A percentile compares a stretch with the other conserved stretches of the same genome.
Conservation (phyloP, 2,113 vertebrate genomes). For the Trichechus manatus region DNA sequence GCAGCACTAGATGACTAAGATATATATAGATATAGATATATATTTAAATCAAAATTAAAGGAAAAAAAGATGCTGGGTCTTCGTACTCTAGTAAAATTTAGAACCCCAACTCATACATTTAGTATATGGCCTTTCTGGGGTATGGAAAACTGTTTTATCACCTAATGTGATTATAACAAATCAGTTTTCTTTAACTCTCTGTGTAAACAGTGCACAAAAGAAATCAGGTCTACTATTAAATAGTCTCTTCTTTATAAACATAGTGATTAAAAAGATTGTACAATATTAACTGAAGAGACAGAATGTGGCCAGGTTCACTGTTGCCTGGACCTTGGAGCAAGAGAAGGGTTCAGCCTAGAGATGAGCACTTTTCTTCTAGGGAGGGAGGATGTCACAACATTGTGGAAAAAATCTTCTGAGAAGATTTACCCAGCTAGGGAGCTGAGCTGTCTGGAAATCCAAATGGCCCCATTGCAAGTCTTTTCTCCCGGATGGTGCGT, state of each 20-base stretch:
- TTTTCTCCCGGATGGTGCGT: conserved; percentile 57
- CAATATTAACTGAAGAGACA: conserved; percentile 21
- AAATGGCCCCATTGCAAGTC: conserved; percentile 69
- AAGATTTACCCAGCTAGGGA: background rate
- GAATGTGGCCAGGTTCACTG: background rate
- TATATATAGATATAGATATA: no score
- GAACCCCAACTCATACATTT: background rate
- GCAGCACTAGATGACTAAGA: no score
- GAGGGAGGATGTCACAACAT: background rate
- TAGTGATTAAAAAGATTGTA: conserved; percentile 50
- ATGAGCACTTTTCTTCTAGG: conserved; percentile 7
- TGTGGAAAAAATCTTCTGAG: background rate
- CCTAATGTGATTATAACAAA: background rate
- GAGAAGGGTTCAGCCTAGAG: conserved; percentile 13
- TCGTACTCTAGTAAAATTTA: conserved; percentile 43
- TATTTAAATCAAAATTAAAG: background rate
- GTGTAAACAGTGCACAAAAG: conserved; percentile 10
- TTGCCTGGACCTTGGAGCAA: background rate
- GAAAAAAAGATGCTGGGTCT: background rate
- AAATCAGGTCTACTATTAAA: conserved; percentile 16
- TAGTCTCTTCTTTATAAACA: conserved; percentile 61
- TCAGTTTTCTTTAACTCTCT: conserved; percentile 27
- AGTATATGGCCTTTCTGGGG: background rate
- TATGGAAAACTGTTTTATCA: background rate
- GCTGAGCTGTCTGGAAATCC: background rate